Percentiles rank a stretch among this genome's conserved stretches.
These are phyloP conservation scores for Deladenus siricidicola DNA, from an alignment of 2,888 invertebrate species.

Conservation along the genomic window DNA sequence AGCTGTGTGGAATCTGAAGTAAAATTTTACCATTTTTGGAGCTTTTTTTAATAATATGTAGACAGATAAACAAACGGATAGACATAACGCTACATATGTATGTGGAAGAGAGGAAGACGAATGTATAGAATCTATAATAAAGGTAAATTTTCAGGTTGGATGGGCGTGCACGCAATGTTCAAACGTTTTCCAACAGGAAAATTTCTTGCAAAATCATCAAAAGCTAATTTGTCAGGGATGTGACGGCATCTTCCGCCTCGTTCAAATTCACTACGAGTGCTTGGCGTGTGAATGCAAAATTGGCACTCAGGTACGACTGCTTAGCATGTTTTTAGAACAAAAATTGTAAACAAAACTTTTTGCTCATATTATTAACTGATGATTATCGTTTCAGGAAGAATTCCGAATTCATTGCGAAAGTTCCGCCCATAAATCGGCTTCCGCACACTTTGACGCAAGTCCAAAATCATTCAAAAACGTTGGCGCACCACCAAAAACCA, in stretches of 20 bases:
- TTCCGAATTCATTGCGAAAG: slow-evolving; percentile 17
- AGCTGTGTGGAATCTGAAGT: slow-evolving; percentile 31
- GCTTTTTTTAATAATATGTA: neutral
- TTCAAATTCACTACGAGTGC: slow-evolving; percentile 50
- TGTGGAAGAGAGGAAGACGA: too few relatives aligned
- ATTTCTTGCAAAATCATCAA: slow-evolving; percentile 45
- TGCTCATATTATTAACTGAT: neutral
- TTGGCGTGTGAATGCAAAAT: slow-evolving; percentile 31
- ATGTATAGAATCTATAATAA: too few relatives aligned
- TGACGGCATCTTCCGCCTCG: slow-evolving; percentile 37
- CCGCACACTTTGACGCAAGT: neutral
- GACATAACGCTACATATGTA: too few relatives aligned
- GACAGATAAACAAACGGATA: neutral
- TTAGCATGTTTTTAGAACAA: neutral
- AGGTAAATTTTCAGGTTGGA: slow-evolving; percentile 43
- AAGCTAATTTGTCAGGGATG: slow-evolving; percentile 29
- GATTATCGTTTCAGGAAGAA: slow-evolving; percentile 20
- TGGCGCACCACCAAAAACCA: neutral
- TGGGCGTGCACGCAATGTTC: slow-evolving; percentile 52
- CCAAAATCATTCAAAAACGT: neutral
- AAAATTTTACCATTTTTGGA: neutral
- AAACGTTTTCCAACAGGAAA: slow-evolving; percentile 51
- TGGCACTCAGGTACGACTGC: slow-evolving; percentile 36
- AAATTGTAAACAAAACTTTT: neutral
- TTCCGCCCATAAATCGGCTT: slow-evolving; percentile 2